Evolutionary conservation across 92 coral and sea anemone species (phyloP).

Genomic region (Paramuricea clavata): DNA sequence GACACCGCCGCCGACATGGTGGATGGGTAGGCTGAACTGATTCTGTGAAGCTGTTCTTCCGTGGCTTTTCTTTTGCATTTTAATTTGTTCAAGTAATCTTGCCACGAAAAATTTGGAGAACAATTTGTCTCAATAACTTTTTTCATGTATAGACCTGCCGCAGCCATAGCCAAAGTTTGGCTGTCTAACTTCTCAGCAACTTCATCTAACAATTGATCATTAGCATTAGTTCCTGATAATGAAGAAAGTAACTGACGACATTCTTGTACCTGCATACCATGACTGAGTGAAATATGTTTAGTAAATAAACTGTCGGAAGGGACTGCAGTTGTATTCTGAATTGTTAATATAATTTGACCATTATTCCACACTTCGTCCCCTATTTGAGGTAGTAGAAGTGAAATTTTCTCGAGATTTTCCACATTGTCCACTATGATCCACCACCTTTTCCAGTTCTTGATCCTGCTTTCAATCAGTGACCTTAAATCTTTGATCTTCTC

Average conservation of each 20-base stretch:
- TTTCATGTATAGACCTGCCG: no score
- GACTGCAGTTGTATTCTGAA: conserved; percentile 40
- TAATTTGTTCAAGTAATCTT: background rate
- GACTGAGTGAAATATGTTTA: conserved; percentile 46
- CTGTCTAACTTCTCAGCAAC: no score
- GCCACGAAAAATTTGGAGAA: background rate
- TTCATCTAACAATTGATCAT: no score
- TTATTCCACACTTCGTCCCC: conserved; percentile 33
- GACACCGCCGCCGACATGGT: conserved; percentile 16
- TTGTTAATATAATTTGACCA: no score
- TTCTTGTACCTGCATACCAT: conserved; percentile 62
- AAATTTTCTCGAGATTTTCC: no score
- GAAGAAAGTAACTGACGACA: conserved; percentile 51
- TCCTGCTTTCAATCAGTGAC: no score
- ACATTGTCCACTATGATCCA: no score
- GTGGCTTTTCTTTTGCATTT: conserved; percentile 32
- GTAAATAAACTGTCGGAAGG: conserved; percentile 26
- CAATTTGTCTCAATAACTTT: conserved; percentile 48
- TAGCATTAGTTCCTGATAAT: no score
- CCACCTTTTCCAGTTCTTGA: no score
- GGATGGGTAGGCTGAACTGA: conserved; percentile 33
- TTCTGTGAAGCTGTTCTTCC: conserved; percentile 19
- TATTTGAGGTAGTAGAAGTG: no score
- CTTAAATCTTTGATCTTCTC: no score
- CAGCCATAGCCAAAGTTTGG: no score